Evolutionary conservation across 2,113 vertebrate genomes (phyloP).

Genomic region (Capreolus pygargus): DNA sequence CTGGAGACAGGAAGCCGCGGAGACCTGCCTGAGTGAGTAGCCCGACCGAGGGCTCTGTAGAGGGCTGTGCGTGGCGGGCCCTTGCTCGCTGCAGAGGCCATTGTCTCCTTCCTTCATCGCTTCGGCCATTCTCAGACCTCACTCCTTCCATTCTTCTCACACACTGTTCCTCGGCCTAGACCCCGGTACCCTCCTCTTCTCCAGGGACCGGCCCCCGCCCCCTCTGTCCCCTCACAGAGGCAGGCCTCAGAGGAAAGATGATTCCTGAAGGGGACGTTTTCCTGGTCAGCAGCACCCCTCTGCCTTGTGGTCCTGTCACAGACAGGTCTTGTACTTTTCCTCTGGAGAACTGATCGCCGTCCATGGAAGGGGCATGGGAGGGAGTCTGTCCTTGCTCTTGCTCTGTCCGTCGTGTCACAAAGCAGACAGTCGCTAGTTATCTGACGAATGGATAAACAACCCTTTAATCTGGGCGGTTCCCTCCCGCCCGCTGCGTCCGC

Average conservation of each 20-base stretch:
- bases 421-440: fast-evolving
- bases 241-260: not conserved
- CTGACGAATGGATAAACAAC: not conserved
- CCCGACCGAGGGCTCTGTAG: fast-evolving
- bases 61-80: fast-evolving
- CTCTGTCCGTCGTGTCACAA: fast-evolving
- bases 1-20: fast-evolving
- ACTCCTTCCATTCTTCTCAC: fast-evolving
- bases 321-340: not conserved
- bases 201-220: fast-evolving
- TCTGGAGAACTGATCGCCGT: not conserved
- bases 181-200: fast-evolving
- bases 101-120: not conserved
- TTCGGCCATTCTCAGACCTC: not conserved
- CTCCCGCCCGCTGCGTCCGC: fast-evolving
- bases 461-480: not conserved
- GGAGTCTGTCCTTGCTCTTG: not conserved
- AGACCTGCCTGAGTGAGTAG: fast-evolving
- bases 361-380: not conserved
- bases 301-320: not conserved
- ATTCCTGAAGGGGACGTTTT: too few species aligned
- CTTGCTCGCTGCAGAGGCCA: too few species aligned
- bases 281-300: not conserved
- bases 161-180: fast-evolving
- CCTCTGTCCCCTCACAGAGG: fast-evolving